Base-by-base conservation (phyloP, 2,113 vertebrate species). In the Hydrochoerus hydrochaeris region DNA sequence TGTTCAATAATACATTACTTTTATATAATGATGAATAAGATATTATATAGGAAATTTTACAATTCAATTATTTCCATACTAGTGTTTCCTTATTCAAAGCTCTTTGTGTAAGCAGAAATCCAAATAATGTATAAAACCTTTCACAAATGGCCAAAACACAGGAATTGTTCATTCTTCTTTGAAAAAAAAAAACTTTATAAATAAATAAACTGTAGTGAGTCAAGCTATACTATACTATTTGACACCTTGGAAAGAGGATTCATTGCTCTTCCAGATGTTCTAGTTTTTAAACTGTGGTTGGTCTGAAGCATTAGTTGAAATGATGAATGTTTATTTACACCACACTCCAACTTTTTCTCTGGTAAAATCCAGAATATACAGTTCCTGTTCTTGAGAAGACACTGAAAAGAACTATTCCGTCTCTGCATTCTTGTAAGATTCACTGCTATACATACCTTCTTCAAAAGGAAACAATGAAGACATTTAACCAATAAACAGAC, bases 301-400 rank as follows among this genome's bases (percentile, higher is more conserved):
- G 7, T 65, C 85, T 82, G 73, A 73, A 22, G 0, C 5, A 84
- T 63, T 89, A 67, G 3, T 81, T 9, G 90, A 88, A 90, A 41
- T 77, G 5, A 85, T 65, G 5, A 57, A 69, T 41, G 67, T 90
- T 94, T 92, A 80, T 62, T 82, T 94, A 65, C 0, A 46, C 77
- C 11, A 86, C 2, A 30, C 0, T 41, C 0, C 73, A 71, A 57
- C 49, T 24, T 0, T 0, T 0, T 5, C 30, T 73, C 6, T 8
- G 63, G 2, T 86, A 35, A 28, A 3, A 52, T 8, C 41, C 4
- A 32, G 6, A 77, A 91, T 67, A 75, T 16, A 54, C 1, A 44
- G 12, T 78, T 90, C 2, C 14, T 83, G 38, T 86, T 96, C 30
- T 77, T 49, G 7, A 81, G 9, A 82, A 52, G 44, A 67, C 63